Conservation (phyloP, 2,888 invertebrate species). For the Automeris io region DNA sequence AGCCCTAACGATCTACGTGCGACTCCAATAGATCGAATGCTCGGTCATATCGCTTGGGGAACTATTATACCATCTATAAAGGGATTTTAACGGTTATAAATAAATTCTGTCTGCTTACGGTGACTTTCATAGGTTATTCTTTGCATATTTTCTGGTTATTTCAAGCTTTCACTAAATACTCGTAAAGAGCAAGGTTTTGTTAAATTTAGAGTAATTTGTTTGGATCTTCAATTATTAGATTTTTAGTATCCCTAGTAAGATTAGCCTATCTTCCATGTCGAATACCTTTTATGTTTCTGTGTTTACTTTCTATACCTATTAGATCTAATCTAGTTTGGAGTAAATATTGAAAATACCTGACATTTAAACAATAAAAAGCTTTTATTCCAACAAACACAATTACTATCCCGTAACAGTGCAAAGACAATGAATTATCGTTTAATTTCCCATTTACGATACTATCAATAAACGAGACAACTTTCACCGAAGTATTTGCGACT, state of each 20-base stretch:
- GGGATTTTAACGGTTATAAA: conserved; percentile 10
- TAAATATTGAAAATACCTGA: background rate
- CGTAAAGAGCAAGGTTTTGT: too few relatives aligned
- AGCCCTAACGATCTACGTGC: conserved; percentile 43
- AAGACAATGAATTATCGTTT: conserved; percentile 9
- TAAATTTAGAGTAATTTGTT: too few relatives aligned
- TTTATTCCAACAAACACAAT: conserved; percentile 1
- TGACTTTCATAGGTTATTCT: background rate
- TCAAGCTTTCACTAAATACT: too few relatives aligned
- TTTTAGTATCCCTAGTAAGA: too few relatives aligned
- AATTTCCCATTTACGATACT: conserved; percentile 8
- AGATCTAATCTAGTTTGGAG: background rate
- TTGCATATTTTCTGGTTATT: background rate
- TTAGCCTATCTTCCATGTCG: too few relatives aligned
- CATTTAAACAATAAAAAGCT: background rate
- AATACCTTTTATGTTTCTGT: too few relatives aligned
- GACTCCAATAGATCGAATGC: conserved; percentile 46
- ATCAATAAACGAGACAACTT: conserved; percentile 9
- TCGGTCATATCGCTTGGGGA: conserved; percentile 31
- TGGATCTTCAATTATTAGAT: too few relatives aligned
- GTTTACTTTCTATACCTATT: too few relatives aligned
- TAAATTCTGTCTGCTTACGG: conserved; percentile 2
- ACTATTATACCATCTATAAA: conserved; percentile 27
- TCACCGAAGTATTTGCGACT: conserved; percentile 26
- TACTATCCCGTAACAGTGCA: background rate